These are phyloP conservation scores for Bucco capensis DNA, from an alignment of 2,113 vertebrate species.

Conservation along the genomic window DNA sequence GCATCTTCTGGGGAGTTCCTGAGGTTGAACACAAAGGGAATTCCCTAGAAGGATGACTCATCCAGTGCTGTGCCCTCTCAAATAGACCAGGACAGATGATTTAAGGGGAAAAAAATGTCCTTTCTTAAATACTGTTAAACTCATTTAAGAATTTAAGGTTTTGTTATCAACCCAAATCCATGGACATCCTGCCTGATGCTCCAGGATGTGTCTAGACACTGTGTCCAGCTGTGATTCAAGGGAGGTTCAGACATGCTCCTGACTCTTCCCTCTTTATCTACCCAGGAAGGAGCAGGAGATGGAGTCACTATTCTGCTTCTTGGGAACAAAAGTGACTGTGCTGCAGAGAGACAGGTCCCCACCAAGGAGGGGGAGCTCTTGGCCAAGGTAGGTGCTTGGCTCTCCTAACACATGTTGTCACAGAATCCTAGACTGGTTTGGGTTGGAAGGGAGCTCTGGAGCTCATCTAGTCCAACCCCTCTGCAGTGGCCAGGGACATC, in stretches of 20 bases:
- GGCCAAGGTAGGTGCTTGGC: constrained; percentile 75
- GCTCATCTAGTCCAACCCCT: too few species aligned
- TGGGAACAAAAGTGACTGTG: constrained; percentile 87
- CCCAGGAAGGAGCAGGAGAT: constrained; percentile 77
- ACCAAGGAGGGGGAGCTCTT: constrained; percentile 73
- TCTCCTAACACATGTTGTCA: neutral
- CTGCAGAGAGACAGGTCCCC: constrained; percentile 73
- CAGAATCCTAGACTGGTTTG: too few species aligned
- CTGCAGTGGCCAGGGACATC: too few species aligned
- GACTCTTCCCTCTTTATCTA: neutral
- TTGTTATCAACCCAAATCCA: neutral
- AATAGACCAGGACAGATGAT: neutral
- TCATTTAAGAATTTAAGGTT: neutral
- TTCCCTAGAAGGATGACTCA: neutral
- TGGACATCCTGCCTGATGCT: neutral
- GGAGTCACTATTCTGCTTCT: constrained; percentile 79
- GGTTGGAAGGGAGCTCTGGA: too few species aligned
- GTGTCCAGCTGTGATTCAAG: neutral
- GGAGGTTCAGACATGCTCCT: neutral
- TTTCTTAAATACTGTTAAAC: neutral
- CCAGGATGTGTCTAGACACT: too few species aligned
- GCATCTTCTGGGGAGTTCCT: neutral
- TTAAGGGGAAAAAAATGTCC: neutral
- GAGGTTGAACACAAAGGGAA: neutral
- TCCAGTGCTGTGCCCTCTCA: neutral